Evolutionary conservation across 2,113 vertebrate genomes (phyloP).

Genomic region (Cottus gobio): DNA sequence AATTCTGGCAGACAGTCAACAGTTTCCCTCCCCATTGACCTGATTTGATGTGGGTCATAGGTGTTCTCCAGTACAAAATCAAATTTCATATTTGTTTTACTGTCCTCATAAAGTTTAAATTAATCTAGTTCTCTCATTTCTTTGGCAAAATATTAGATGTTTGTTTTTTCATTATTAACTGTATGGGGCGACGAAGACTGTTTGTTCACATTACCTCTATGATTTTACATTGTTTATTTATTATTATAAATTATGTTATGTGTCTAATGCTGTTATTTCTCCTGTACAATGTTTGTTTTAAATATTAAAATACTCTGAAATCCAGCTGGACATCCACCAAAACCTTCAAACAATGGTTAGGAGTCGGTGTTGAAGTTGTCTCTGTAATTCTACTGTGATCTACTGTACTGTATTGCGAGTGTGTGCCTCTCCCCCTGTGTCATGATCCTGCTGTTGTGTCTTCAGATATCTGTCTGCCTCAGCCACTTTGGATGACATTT

Average conservation of each 20-base stretch:
- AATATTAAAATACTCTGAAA: neutral
- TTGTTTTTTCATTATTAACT: neutral
- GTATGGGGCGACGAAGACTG: neutral
- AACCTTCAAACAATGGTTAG: neutral
- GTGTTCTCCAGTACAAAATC: neutral
- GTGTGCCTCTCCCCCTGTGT: slow-evolving; percentile 60
- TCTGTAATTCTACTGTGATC: neutral
- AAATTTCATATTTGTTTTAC: neutral
- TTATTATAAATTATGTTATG: neutral
- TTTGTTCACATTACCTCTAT: neutral
- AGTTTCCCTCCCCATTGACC: neutral
- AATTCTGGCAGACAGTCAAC: neutral
- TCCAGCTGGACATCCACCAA: neutral
- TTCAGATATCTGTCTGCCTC: slow-evolving; percentile 91
- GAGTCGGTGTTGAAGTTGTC: neutral
- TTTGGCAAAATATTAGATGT: neutral
- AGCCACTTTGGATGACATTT: slow-evolving; percentile 90
- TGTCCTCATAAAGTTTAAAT: neutral
- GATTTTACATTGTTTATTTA: neutral
- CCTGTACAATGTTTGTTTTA: neutral
- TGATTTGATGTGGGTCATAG: neutral
- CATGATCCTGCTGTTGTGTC: slow-evolving; percentile 84
- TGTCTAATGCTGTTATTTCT: neutral
- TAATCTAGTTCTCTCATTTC: neutral
- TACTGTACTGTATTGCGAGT: slow-evolving; percentile 46